Evolutionary conservation across 2,888 invertebrate genomes (phyloP), one percentile per base, ranked within the genome.

Genomic region (Xanthorhoe designata): DNA sequence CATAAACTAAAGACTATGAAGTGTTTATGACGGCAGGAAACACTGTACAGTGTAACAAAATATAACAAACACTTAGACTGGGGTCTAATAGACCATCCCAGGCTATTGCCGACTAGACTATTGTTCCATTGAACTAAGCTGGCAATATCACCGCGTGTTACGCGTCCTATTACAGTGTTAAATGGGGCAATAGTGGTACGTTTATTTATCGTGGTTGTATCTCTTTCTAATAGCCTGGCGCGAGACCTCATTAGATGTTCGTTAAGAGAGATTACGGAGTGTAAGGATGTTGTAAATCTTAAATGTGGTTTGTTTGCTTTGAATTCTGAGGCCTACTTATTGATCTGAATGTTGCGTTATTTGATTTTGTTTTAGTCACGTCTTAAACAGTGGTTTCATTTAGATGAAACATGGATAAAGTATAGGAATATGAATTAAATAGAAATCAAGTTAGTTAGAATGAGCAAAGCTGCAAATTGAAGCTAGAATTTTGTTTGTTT

Each of bases 201-300:
- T 56, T 64, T 66, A 64, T 68, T 61, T 62, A 69, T 66, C 49
- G 47, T n/a, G 13, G 51, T 13, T 50, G 45, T 57, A 58, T 45
- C 52, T 67, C 57, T 61, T 65, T 66, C 61, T 66, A 61, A 65
- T 67, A 59, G 55, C 55, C 19, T 17, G 56, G 35, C 53, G 54
- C 35, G 32, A 49, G 42, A 76, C 55, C 79, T 81, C 83, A 80
- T 85, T 82, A 83, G 77, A 75, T 75, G 80, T 78, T 81, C 81
- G 82, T 83, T 82, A 82, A n/a, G 45, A 35, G 54, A 60, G 53
- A 61, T 65, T 62, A 47, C 15, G 5, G 38, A 42, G 38, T 13
- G 13, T 1, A 13, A 13, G 13, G 38, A 42, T 13, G 38, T 13
- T 42, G 3, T 42, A 42, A 42, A 42, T 42, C 38, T 42, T 10